phyloP scores from a whole-genome alignment of 2,113 vertebrate species.

The Barbus barbus region DNA sequence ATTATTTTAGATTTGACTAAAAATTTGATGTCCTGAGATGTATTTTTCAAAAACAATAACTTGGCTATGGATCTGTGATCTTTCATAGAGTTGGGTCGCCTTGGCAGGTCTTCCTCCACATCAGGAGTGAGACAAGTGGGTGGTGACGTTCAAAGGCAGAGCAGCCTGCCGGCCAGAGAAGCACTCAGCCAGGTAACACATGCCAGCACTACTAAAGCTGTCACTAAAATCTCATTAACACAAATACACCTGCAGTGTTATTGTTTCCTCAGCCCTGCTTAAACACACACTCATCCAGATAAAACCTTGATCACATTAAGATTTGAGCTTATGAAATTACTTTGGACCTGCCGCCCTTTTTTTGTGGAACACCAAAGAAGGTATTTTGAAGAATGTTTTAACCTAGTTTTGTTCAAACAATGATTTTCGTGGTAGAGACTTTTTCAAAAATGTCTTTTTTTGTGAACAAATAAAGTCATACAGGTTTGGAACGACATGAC shows the following conservation, averaged over 20 bases:
- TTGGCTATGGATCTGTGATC: slow-evolving; percentile 27
- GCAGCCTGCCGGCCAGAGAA: slow-evolving; percentile 84
- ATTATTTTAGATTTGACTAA: not conserved
- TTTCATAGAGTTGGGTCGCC: slow-evolving; percentile 82
- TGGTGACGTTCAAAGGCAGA: slow-evolving; percentile 82
- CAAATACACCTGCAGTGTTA: slow-evolving; percentile 56
- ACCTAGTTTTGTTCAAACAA: not conserved
- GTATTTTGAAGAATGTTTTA: not conserved
- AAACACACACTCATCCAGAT: slow-evolving; percentile 55
- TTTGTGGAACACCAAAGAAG: not conserved
- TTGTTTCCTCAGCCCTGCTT: slow-evolving; percentile 56
- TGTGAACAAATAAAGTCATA: not conserved
- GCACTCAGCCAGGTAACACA: slow-evolving; percentile 77
- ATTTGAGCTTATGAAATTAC: not conserved
- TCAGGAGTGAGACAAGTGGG: slow-evolving; percentile 85
- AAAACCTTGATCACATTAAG: not conserved
- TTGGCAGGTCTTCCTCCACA: slow-evolving; percentile 89
- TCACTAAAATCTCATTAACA: slow-evolving; percentile 6
- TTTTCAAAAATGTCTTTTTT: not conserved
- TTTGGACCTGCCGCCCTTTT: not conserved
- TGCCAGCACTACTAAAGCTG: not conserved
- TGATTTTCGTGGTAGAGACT: not conserved
- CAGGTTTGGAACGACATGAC: not conserved
- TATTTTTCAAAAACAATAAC: not conserved
- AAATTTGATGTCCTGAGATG: not conserved